These are phyloP conservation scores for Drosophila kikkawai DNA, from an alignment of 1,140 invertebrate genomes.

Conservation along the genomic window DNA sequence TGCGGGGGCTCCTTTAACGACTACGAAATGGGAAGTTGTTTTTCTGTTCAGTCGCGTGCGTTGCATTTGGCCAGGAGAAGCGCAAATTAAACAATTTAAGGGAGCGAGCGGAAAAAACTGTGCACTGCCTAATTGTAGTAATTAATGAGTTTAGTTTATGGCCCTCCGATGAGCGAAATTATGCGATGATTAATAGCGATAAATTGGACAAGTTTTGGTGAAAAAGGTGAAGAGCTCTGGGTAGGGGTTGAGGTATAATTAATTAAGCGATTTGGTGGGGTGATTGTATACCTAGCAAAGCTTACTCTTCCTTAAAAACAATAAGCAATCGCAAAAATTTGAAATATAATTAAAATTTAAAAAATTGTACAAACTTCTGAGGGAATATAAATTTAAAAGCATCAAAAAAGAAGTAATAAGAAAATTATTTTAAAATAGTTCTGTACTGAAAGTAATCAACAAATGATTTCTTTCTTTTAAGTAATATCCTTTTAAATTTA, in stretches of 20 bases:
- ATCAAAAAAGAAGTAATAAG: too few relatives aligned
- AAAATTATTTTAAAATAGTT: not conserved
- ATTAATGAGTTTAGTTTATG: slow-evolving; percentile 75
- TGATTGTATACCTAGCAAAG: not conserved
- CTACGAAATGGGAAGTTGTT: slow-evolving; percentile 35
- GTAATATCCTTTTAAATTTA: not conserved
- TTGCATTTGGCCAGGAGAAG: slow-evolving; percentile 30
- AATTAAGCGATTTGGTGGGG: not conserved
- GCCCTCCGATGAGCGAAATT: slow-evolving; percentile 40
- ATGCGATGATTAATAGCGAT: slow-evolving; percentile 50
- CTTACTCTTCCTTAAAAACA: not conserved
- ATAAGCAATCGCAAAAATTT: not conserved
- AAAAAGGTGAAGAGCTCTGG: not conserved
- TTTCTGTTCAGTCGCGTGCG: slow-evolving; percentile 62
- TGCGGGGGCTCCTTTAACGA: slow-evolving; percentile 41
- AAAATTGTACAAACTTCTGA: too few relatives aligned
- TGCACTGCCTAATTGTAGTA: slow-evolving; percentile 71
- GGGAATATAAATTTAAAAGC: too few relatives aligned
- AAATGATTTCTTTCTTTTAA: not conserved
- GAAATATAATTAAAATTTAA: too few relatives aligned
- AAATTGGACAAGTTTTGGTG: not conserved
- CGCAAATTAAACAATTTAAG: slow-evolving; percentile 62
- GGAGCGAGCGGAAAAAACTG: slow-evolving; percentile 44
- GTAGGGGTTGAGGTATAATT: slow-evolving; percentile 8
- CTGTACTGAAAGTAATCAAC: not conserved